Evolutionary conservation across 2,797 vertebrate species (phyloP).

Genomic region (Lacerta bilineata): DNA sequence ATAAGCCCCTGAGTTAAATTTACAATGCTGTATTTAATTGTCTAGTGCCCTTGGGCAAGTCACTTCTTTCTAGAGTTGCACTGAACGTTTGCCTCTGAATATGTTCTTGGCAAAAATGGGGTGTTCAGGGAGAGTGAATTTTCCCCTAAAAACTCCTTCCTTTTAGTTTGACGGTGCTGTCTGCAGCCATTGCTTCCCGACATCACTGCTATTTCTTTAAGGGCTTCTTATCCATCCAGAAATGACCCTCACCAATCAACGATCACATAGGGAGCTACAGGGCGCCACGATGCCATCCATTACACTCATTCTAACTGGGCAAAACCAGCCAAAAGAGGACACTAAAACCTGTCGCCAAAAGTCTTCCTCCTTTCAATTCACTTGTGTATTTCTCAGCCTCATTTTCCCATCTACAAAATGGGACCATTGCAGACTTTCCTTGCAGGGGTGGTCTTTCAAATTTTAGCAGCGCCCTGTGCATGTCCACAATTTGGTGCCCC

Average conservation of each 20-base stretch:
- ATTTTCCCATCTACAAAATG: not conserved
- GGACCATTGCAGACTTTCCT: not conserved
- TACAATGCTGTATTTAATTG: not conserved
- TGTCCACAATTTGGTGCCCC: too few species aligned
- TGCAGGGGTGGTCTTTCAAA: too few species aligned
- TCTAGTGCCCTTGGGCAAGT: not conserved
- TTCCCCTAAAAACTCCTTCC: not conserved
- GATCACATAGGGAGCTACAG: not conserved
- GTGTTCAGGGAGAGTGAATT: not conserved
- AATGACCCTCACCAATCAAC: not conserved
- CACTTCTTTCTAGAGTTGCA: not conserved
- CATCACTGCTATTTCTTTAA: not conserved
- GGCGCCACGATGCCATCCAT: not conserved
- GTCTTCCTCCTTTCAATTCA: not conserved
- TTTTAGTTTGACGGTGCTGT: not conserved
- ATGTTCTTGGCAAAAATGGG: not conserved
- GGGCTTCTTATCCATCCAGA: not conserved
- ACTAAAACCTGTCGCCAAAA: not conserved
- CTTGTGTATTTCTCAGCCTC: not conserved
- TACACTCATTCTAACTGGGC: not conserved
- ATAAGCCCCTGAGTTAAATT: not conserved
- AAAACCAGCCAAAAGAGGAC: not conserved
- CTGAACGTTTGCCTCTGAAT: too few species aligned
- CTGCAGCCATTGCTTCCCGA: not conserved
- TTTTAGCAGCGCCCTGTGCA: too few species aligned